These are phyloP conservation scores for Sialis lutaria DNA, from an alignment of 2,888 invertebrate species.

Conservation along the genomic window DNA sequence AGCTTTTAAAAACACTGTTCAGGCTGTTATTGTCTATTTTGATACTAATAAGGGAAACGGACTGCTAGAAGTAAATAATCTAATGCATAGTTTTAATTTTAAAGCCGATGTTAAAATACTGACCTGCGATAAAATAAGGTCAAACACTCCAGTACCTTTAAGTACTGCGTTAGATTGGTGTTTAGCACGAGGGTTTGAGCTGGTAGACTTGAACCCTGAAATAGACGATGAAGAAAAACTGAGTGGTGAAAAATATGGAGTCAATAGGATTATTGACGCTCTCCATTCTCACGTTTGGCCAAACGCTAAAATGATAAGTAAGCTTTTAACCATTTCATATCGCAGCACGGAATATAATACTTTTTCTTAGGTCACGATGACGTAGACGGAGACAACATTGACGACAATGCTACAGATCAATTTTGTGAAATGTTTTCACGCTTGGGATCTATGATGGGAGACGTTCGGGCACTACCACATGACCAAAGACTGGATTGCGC, in stretches of 20 bases:
- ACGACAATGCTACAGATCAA: background rate
- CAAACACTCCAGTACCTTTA: background rate
- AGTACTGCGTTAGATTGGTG: background rate
- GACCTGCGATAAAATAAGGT: background rate
- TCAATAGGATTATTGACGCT: background rate
- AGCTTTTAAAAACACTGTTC: too few relatives aligned
- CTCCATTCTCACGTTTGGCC: background rate
- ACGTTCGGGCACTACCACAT: background rate
- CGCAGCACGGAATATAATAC: too few relatives aligned
- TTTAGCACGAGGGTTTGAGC: background rate
- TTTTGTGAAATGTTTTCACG: background rate
- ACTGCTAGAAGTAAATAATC: too few relatives aligned
- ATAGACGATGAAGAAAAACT: background rate
- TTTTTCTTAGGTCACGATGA: background rate
- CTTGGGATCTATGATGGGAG: background rate
- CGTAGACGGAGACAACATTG: background rate
- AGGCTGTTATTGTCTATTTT: too few relatives aligned
- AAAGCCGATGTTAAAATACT: background rate
- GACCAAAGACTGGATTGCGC: background rate
- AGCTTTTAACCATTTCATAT: background rate
- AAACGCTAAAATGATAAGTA: background rate
- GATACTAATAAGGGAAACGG: too few relatives aligned
- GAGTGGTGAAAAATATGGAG: background rate
- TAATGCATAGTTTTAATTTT: background rate
- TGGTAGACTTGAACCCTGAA: background rate